These are phyloP conservation scores for Clinocottus analis DNA, from an alignment of 2,113 vertebrate species.

Conservation along the genomic window DNA sequence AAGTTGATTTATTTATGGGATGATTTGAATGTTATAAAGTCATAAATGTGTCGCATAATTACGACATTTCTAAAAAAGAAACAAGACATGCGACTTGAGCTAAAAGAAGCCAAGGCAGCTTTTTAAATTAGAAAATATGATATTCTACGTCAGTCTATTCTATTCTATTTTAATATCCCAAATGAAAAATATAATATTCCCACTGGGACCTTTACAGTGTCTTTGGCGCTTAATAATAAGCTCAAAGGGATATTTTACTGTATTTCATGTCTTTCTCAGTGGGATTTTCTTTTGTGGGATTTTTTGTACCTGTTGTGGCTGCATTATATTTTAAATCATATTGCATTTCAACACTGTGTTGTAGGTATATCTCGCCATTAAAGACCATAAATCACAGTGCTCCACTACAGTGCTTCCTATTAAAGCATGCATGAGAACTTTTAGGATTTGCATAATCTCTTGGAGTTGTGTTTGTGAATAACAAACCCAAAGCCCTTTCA, in stretches of 20 bases:
- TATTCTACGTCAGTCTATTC: background rate
- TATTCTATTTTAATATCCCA: conserved; percentile 27
- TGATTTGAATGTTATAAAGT: background rate
- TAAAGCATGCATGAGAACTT: conserved; percentile 29
- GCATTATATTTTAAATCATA: background rate
- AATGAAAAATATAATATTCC: conserved; percentile 39
- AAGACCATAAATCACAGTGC: background rate
- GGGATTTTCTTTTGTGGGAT: background rate
- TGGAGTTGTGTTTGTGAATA: conserved; percentile 39
- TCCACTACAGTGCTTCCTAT: background rate
- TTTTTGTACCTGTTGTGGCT: conserved; percentile 12
- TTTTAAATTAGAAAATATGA: background rate
- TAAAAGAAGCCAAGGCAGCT: background rate
- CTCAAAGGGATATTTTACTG: background rate
- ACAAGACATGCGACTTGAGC: background rate
- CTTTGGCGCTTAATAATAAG: conserved; percentile 38
- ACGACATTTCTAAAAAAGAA: background rate
- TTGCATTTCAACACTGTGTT: background rate
- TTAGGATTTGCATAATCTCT: conserved; percentile 58
- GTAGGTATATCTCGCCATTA: background rate
- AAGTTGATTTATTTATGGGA: background rate
- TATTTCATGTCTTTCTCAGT: background rate
- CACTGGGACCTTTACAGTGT: conserved; percentile 38
- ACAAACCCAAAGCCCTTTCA: conserved; percentile 18
- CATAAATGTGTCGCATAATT: background rate